These are phyloP conservation scores for Xestobium rufovillosum DNA, from an alignment of 2,888 invertebrate species.

Conservation along the genomic window DNA sequence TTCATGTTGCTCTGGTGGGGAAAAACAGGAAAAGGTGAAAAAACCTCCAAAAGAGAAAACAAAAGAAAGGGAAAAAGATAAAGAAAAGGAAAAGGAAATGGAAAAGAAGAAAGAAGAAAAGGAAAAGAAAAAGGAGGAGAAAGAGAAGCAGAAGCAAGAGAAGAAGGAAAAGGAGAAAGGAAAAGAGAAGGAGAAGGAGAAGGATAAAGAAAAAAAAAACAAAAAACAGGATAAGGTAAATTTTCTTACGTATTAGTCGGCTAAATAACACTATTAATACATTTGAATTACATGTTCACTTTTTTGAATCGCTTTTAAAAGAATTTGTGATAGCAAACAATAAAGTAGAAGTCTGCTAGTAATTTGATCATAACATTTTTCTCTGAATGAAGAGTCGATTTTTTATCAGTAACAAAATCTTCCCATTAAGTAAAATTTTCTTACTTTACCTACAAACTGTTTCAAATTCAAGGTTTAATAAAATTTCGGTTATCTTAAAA, in stretches of 20 bases:
- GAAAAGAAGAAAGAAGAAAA: constrained; percentile 50
- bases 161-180: constrained; percentile 54
- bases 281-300: too few relatives aligned
- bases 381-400: too few relatives aligned
- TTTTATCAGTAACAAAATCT: too few relatives aligned
- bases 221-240: constrained; percentile 49
- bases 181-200: constrained; percentile 39
- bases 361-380: too few relatives aligned
- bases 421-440: too few relatives aligned
- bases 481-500: too few relatives aligned
- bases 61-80: constrained; percentile 44
- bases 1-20: constrained; percentile 69
- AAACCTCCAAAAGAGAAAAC: constrained; percentile 38
- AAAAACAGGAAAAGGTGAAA: constrained; percentile 49
- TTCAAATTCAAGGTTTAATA: too few relatives aligned
- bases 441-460: too few relatives aligned
- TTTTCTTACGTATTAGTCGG: not conserved
- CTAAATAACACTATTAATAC: constrained; percentile 4
- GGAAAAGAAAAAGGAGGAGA: constrained; percentile 50
- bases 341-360: too few relatives aligned
- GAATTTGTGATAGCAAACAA: too few relatives aligned
- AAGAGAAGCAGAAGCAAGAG: constrained; percentile 54
- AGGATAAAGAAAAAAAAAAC: constrained; percentile 31
- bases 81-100: constrained; percentile 44
- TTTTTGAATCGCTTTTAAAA: too few relatives aligned